Evolutionary conservation across 2,113 vertebrate species (phyloP).

Genomic region (Nymphicus hollandicus): DNA sequence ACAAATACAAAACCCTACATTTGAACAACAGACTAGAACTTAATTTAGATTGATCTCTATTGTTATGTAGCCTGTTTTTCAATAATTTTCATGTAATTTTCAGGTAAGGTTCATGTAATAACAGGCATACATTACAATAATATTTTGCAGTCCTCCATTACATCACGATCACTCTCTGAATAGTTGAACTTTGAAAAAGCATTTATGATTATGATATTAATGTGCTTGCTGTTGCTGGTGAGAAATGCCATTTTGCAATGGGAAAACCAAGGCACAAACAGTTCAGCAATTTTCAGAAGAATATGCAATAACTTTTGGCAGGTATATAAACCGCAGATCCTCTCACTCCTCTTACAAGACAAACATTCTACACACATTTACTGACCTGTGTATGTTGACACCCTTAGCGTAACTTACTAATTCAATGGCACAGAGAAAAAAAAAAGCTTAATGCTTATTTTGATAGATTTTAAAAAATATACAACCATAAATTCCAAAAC

Average conservation of each 20-base stretch:
- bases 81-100: background rate
- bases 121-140: background rate
- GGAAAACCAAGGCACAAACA: background rate
- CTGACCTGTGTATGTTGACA: background rate
- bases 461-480: background rate
- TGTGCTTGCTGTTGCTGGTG: background rate
- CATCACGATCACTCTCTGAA: accelerated
- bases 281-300: background rate
- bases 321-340: background rate
- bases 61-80: background rate
- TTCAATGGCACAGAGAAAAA: background rate
- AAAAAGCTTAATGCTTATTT: background rate
- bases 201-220: background rate
- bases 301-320: background rate
- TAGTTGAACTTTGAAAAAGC: background rate
- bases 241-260: background rate
- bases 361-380: background rate
- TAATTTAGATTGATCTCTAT: background rate
- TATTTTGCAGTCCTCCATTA: background rate
- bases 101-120: no score
- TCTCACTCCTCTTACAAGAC: background rate
- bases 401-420: background rate
- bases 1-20: background rate
- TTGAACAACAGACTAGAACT: background rate
- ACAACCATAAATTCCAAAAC: background rate